A percentile compares a stretch with the other conserved stretches of the same genome.
These are phyloP conservation scores for Rhabdomys dilectus DNA, from an alignment of 2,113 vertebrate genomes.

Conservation along the genomic window DNA sequence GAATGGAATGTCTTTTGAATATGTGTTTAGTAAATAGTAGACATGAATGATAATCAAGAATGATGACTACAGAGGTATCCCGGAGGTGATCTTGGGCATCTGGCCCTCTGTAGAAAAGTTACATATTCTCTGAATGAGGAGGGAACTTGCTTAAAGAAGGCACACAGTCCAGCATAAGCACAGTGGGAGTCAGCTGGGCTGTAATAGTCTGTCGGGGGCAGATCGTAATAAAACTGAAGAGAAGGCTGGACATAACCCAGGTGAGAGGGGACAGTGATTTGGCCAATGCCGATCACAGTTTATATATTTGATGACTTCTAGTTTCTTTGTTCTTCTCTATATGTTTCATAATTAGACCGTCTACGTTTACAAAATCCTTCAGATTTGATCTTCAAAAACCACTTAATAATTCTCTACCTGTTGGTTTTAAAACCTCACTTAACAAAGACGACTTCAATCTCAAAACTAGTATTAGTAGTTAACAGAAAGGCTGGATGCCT, in stretches of 20 bases:
- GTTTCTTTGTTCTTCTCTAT: not conserved
- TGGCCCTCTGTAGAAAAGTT: not conserved
- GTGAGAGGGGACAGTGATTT: not conserved
- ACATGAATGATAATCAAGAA: not conserved
- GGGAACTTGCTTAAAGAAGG: not conserved
- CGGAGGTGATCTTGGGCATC: not conserved
- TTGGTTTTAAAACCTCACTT: not conserved
- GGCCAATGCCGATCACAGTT: no score
- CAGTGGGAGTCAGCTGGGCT: not conserved
- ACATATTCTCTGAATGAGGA: not conserved
- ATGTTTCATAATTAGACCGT: not conserved
- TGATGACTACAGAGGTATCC: not conserved
- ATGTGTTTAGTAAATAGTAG: not conserved
- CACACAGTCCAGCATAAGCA: not conserved
- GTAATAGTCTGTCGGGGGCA: not conserved
- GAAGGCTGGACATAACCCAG: not conserved
- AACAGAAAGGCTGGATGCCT: not conserved
- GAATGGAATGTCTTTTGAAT: not conserved
- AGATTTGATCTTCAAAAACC: slow-evolving; percentile 4
- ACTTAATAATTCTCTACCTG: not conserved
- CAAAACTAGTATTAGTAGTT: not conserved
- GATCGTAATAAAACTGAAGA: not conserved
- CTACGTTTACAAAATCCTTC: not conserved
- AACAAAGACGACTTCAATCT: not conserved
- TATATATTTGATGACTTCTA: not conserved